Evolutionary conservation across 1,140 invertebrate genomes (phyloP), one percentile per base, ranked within the genome.

Genomic region (Drosophila rufa): DNA sequence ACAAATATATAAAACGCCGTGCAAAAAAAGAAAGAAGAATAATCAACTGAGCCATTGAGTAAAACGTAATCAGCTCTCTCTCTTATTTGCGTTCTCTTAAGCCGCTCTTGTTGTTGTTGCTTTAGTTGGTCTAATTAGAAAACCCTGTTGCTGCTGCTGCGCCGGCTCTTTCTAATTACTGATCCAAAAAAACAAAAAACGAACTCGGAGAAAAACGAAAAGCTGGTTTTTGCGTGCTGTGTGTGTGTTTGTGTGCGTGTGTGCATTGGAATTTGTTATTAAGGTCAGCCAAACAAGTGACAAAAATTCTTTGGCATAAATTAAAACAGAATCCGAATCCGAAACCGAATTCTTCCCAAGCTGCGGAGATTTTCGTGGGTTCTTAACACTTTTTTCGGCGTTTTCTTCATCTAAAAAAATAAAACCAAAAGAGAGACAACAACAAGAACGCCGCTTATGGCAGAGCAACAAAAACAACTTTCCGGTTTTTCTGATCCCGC

Each of bases 251-350:
- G 55, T 59, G 53, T 58, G 62, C 66, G 53, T 71, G 53, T 82
- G 70, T 90, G 81, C 75, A 90, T 85, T 84, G 86, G 85, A 90
- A 82, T 85, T 79, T 82, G 79, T 80, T 90, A 90, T 90, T 90
- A 90, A 85, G 85, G 85, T 85, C 85, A 81, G 48, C 85, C 36
- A n/a, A 89, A 85, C 85, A 85, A 90, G 85, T 90, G 85, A 90
- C 70, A 79, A 79, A 64, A 70, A 85, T 80, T 82, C 71, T 73
- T 56, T 66, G 62, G 74, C 75, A 84, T 84, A 84, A 90, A 82
- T 82, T 85, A 82, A 76, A 80, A 65, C 46, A 66, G 42, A 46
- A 51, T 74, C 42, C 33, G 75, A 59, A 60, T 48, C 22, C 22
- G 22, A 25, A 25, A 25, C 62, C 8, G 19, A 66, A 79, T 64